phyloP scores from a whole-genome alignment of 2,888 invertebrate species.

The Cephus rjabovi region DNA sequence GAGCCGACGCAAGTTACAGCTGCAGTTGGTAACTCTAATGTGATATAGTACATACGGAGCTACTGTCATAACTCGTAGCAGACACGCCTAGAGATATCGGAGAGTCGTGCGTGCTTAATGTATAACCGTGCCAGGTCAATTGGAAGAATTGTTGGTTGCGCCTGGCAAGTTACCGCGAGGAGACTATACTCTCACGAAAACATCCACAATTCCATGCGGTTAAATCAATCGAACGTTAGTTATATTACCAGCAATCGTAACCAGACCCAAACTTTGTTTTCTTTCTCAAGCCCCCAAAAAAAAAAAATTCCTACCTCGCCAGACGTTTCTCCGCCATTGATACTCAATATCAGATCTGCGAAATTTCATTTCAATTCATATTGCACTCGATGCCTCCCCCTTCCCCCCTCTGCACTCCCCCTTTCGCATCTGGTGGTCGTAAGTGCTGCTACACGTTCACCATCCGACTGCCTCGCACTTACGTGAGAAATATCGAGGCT shows the following conservation, averaged over 20 bases:
- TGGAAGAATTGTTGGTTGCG: constrained; percentile 20
- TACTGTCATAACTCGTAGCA: background rate
- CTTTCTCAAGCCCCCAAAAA: background rate
- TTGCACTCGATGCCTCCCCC: background rate
- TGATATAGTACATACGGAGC: background rate
- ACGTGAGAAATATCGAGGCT: background rate
- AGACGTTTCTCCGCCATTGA: background rate
- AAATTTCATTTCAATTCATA: background rate
- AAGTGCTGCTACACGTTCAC: background rate
- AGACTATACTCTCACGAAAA: background rate
- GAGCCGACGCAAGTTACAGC: constrained; percentile 22
- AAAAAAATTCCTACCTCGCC: background rate
- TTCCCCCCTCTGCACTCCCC: too few species aligned
- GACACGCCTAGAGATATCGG: background rate
- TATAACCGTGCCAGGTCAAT: constrained; percentile 36
- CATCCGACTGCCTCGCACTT: background rate
- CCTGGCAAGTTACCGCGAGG: background rate
- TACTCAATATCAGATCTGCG: background rate
- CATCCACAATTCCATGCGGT: background rate
- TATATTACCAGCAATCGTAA: background rate
- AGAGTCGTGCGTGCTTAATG: constrained; percentile 6
- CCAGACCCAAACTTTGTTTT: background rate
- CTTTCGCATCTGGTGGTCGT: background rate
- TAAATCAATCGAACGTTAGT: background rate
- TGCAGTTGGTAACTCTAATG: constrained; percentile 21